Evolutionary conservation across 2,113 vertebrate genomes (phyloP).

Genomic region (Syrrhaptes paradoxus): DNA sequence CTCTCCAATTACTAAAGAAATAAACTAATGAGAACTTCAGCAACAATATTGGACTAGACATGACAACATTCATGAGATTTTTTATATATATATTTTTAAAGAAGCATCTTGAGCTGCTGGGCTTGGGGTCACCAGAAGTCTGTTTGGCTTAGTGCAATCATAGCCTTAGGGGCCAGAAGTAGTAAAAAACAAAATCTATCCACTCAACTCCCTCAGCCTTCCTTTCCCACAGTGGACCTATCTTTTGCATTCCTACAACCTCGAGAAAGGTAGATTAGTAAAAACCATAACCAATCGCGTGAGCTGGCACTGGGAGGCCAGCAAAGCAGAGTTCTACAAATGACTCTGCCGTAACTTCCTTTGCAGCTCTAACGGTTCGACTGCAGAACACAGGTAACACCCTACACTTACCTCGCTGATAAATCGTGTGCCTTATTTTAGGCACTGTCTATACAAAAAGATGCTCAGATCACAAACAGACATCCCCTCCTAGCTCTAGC

Average conservation of each 20-base stretch:
- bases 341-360: not conserved
- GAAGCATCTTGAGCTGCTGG: not conserved
- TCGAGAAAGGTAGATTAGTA: not conserved
- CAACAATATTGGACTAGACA: not conserved
- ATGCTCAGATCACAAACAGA: conserved; percentile 12
- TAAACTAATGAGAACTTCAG: conserved; percentile 31
- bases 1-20: conserved; percentile 45
- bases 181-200: not conserved
- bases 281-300: not conserved
- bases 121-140: conserved; percentile 6
- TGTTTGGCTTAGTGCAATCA: not conserved
- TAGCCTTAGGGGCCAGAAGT: not conserved
- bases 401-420: not conserved
- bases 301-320: not conserved
- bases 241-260: not conserved
- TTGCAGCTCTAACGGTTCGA: not conserved
- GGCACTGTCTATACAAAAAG: not conserved
- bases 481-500: not conserved
- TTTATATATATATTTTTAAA: not conserved
- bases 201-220: not conserved
- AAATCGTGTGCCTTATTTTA: not conserved
- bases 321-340: conserved; percentile 20
- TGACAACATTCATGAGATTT: not conserved
- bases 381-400: not conserved
- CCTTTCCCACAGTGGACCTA: not conserved